These are phyloP conservation scores for Drosophila nigrodunni DNA, from an alignment of 1,140 invertebrate species.

Conservation along the genomic window DNA sequence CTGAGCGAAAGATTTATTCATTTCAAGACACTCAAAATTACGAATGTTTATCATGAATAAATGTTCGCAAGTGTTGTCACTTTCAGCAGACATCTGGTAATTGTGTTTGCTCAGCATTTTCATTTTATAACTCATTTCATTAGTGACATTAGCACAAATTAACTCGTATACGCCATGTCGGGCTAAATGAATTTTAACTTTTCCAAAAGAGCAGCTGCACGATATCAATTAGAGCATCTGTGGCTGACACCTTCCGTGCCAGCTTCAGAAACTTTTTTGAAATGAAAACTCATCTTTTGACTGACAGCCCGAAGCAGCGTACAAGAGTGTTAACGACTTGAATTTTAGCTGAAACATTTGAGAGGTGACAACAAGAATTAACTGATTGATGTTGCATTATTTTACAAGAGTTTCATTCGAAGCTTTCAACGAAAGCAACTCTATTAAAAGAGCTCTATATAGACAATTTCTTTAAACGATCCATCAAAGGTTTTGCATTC, in stretches of 20 bases:
- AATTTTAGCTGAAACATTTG: constrained; percentile 8
- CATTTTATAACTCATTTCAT: constrained; percentile 60
- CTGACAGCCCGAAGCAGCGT: background rate
- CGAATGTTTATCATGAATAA: constrained; percentile 10
- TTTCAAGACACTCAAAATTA: background rate
- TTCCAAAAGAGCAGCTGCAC: constrained; percentile 34
- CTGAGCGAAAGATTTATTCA: background rate
- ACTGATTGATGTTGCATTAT: constrained; percentile 23
- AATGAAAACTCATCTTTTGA: constrained; percentile 21
- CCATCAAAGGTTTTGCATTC: background rate
- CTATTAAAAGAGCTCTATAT: background rate
- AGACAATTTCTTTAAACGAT: background rate
- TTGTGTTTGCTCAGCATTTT: constrained; percentile 36
- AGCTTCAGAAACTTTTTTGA: background rate
- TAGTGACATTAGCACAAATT: constrained; percentile 23
- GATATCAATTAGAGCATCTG: constrained; percentile 66
- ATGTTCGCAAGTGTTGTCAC: constrained; percentile 38
- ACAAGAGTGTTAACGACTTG: constrained; percentile 13
- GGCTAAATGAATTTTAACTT: constrained; percentile 29
- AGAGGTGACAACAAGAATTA: constrained; percentile 25
- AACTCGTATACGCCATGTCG: constrained; percentile 58
- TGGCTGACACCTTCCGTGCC: constrained; percentile 34
- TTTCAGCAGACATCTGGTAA: constrained; percentile 36
- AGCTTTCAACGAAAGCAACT: background rate
- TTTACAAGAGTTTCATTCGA: background rate